Conservation (phyloP, 1,140 invertebrate genomes). For the Batillaria attramentaria region DNA sequence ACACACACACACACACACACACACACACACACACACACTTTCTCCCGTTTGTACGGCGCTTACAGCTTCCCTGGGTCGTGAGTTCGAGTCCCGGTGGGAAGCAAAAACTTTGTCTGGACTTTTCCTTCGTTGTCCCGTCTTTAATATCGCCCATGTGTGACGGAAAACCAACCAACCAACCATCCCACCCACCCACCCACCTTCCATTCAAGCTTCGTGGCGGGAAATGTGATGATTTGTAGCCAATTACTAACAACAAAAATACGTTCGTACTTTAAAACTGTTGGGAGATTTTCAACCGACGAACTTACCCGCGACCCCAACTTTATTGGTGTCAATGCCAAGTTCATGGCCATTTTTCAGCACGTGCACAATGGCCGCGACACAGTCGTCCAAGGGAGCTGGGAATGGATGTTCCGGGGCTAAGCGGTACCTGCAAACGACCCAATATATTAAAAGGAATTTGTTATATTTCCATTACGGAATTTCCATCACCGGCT, state of each 20-base stretch:
- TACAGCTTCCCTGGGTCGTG: background rate
- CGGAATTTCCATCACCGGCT: no score
- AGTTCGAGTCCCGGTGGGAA: background rate
- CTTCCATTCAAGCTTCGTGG: no score
- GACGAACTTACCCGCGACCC: no score
- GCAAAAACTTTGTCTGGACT: background rate
- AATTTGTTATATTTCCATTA: no score
- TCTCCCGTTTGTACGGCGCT: background rate
- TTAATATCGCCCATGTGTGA: no score
- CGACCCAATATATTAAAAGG: background rate
- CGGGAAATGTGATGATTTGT: background rate
- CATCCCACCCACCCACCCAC: no score
- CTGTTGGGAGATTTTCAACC: background rate
- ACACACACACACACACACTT: constrained; percentile 40
- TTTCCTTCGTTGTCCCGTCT: no score
- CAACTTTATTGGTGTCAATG: no score
- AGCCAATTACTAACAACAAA: background rate
- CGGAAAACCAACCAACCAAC: no score
- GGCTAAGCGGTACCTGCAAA: background rate
- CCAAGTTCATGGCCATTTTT: no score
- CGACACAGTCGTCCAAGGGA: background rate
- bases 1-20: constrained; percentile 39
- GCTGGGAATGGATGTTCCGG: background rate
- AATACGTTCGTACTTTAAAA: background rate
- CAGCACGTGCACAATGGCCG: background rate